phyloP scores from a whole-genome alignment of 2,113 vertebrate species.

The Eubucco bourcierii region DNA sequence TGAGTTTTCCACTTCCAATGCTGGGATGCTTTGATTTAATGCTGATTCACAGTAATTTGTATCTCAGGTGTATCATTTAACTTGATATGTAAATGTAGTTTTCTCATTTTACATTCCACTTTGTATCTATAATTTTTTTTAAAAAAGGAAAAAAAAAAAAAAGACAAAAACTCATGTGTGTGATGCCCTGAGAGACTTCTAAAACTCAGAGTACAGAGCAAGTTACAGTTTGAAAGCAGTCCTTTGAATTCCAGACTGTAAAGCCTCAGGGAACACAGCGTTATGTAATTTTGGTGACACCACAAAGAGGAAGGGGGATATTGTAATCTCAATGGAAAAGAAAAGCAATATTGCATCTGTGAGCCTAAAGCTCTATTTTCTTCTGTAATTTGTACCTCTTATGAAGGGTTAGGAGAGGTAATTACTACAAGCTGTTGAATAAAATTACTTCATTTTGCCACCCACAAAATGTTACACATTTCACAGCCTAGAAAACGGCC shows the following conservation, averaged over 20 bases:
- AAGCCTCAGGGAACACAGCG: slow-evolving; percentile 36
- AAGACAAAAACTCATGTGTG: neutral
- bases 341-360: slow-evolving; percentile 56
- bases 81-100: neutral
- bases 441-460: slow-evolving; percentile 74
- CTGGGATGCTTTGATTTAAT: neutral
- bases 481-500: slow-evolving; percentile 55
- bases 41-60: neutral
- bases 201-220: slow-evolving; percentile 2
- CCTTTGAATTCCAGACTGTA: slow-evolving; percentile 38
- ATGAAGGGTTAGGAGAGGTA: slow-evolving; percentile 68
- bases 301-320: slow-evolving; percentile 60
- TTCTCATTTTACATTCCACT: neutral
- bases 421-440: slow-evolving; percentile 69
- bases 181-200: neutral
- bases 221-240: slow-evolving; percentile 75
- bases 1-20: neutral
- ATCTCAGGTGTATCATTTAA: neutral
- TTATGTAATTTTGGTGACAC: slow-evolving; percentile 74
- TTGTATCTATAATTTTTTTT: neutral
- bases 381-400: slow-evolving; percentile 59
- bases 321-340: slow-evolving; percentile 71
- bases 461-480: slow-evolving; percentile 52
- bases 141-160: neutral
- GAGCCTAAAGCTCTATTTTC: slow-evolving; percentile 48